Percentiles rank a stretch among this genome's conserved stretches.
phyloP scores from a whole-genome alignment of 2,797 vertebrate species.

The Anas flavirostris region DNA sequence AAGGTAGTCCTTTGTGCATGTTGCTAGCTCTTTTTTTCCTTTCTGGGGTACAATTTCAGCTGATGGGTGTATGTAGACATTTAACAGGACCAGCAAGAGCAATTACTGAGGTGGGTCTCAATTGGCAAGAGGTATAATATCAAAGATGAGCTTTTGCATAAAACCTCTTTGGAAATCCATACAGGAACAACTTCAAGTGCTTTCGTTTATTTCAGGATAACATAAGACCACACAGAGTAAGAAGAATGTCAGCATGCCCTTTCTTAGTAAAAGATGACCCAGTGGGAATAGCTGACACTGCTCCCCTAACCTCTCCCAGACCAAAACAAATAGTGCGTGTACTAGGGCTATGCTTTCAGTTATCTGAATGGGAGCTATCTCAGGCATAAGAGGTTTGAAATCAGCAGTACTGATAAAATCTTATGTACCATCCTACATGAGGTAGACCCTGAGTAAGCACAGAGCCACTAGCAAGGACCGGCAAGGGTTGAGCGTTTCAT shows the following conservation, averaged over 20 bases:
- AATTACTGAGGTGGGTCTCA: not conserved
- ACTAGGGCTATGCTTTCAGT: not conserved
- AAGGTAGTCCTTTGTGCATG: not conserved
- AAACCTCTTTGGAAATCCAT: not conserved
- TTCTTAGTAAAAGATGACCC: not conserved
- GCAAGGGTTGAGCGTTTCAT: not conserved
- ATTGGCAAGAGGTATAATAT: not conserved
- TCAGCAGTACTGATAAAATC: not conserved
- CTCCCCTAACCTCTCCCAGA: rapidly evolving
- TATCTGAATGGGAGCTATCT: not conserved
- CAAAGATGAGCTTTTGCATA: not conserved
- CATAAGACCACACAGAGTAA: not conserved
- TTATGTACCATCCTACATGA: not conserved
- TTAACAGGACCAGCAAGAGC: not conserved
- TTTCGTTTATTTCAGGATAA: not conserved
- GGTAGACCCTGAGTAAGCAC: not conserved
- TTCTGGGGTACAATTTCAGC: not conserved
- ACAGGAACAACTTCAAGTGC: not conserved
- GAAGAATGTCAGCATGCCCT: not conserved
- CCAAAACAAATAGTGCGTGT: not conserved
- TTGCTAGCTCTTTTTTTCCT: not conserved
- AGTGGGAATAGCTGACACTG: not conserved
- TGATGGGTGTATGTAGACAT: not conserved
- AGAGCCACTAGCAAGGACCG: rapidly evolving
- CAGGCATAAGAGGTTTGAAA: not conserved